Evolutionary conservation across 2,888 invertebrate genomes (phyloP), one percentile per base, ranked within the genome.

Genomic region (Emmelina monodactyla): DNA sequence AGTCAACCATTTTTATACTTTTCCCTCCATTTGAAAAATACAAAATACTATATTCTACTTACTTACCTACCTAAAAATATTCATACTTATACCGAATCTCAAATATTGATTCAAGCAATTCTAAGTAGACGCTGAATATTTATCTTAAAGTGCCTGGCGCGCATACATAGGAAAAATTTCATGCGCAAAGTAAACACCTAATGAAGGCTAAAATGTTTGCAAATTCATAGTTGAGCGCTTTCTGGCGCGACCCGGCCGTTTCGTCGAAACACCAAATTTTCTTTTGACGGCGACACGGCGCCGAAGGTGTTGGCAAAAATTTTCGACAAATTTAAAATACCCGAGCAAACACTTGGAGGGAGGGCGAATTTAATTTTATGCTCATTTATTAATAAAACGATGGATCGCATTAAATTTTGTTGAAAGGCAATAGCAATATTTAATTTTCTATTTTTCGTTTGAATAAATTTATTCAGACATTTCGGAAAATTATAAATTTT

Each of bases 181-280:
- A 67, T 64, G 50, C 61, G 62, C 57, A 58, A 46, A 46, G 68
- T 62, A 78, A 75, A 78, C 62, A 76, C 49, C 60, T 75, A 73
- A 76, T 73, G 76, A 76, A 58, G 51, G 53, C 50, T 49, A 58
- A 62, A 66, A 62, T 68, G 67, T 76, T 78, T 75, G 69, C 60
- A 42, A 52, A 51, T 61, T 71, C 62, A 62, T 68, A 61, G 62
- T 32, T 51, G 55, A 55, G 46, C 48, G 63, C 45, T 38, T 34
- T 38, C 22, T 6, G 30, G 16, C 25, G 33, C 37, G 37, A 32
- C 36, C 33, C 38, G 42, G 46, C 36, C 47, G 45, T 42, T 49
- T 51, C 45, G 38, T 34, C 44, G 45, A 55, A 55, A 51, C 41
- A 43, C 49, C 40, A 43, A 45, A 48, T 46, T 49, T 38, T 33